These are phyloP conservation scores for Mugil cephalus DNA, from an alignment of 2,113 vertebrate genomes.

Conservation along the genomic window DNA sequence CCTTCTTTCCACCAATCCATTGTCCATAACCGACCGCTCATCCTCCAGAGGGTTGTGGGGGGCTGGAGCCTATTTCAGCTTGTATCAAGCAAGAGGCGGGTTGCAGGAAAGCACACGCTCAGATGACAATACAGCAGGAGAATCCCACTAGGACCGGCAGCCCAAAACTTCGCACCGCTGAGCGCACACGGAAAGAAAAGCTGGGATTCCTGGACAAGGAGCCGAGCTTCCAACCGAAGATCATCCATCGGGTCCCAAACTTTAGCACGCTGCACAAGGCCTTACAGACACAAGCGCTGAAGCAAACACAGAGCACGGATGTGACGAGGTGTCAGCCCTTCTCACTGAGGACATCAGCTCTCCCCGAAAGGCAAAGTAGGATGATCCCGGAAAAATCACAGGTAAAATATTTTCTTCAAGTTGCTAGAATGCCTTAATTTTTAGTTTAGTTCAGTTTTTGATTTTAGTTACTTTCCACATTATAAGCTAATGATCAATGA, in stretches of 20 bases:
- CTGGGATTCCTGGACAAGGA: constrained; percentile 88
- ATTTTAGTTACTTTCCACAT: too few species aligned
- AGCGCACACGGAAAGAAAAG: constrained; percentile 84
- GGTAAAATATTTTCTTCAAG: constrained; percentile 50
- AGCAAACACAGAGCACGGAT: constrained; percentile 81
- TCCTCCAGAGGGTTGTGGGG: too few species aligned
- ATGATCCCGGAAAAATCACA: constrained; percentile 55
- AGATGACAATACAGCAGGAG: constrained; percentile 71
- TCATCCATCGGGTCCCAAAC: constrained; percentile 88
- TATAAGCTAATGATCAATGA: too few species aligned
- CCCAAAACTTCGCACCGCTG: constrained; percentile 74
- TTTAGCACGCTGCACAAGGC: constrained; percentile 88
- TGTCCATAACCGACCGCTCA: too few species aligned
- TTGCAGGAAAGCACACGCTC: constrained; percentile 84
- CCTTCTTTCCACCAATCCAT: too few species aligned
- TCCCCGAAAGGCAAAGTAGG: constrained; percentile 70
- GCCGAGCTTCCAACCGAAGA: constrained; percentile 90
- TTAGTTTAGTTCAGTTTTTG: background rate
- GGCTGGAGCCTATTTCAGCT: too few species aligned
- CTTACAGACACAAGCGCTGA: constrained; percentile 86
- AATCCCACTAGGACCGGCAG: constrained; percentile 49
- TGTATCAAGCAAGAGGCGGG: constrained; percentile 79
- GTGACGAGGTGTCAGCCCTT: constrained; percentile 90
- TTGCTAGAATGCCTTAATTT: background rate
- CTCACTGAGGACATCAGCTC: constrained; percentile 87